Evolutionary conservation across 1,140 invertebrate species (phyloP), one percentile per base, ranked within the genome.

Genomic region (Eumeta japonica): DNA sequence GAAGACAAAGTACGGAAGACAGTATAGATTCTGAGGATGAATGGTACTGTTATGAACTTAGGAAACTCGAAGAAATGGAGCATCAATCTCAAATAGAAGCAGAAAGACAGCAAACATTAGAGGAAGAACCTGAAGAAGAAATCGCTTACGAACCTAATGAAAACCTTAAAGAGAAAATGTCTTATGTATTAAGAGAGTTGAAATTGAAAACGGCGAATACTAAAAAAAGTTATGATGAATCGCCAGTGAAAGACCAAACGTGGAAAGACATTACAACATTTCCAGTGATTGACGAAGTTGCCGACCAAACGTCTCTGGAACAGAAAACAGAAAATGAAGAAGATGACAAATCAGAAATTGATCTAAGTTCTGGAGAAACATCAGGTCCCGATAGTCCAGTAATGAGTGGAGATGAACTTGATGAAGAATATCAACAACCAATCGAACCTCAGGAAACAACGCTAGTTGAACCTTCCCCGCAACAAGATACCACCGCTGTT

Each of bases 11-110:
- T 60, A 94, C 91, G 0, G 91, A 93, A 73, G 91, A 94, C 50
- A 91, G 88, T 39, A 94, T 94, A 38, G 91, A 94, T 63, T 90
- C 88, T 28, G 91, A 94, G 68, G 91, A 94, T 57, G 90, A 94
- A 74, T 94, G 91, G 86, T 94, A 92, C 53, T 89, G 88, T 45
- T 92, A 94, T 60, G 91, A 93, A 55, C 55, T 93, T 35, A 78
- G 87, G 30, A 91, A 93, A 65, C 61, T 94, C 20, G 88, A 94
- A 68, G 87, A 92, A 74, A 77, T 93, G 55, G 91, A 94, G 64
- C 77, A 85, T 43, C 85, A 87, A 43, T 82, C 81, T 4, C 81
- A 85, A 48, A 52, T 84, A 19, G 84, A 87, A 52, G 57, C 74
- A 10, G 85, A 86, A 47, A 79, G 82, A 58, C 79, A 79, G 41